Conservation (phyloP, 2,113 vertebrate genomes). For the Cricetomys ansorgei region DNA sequence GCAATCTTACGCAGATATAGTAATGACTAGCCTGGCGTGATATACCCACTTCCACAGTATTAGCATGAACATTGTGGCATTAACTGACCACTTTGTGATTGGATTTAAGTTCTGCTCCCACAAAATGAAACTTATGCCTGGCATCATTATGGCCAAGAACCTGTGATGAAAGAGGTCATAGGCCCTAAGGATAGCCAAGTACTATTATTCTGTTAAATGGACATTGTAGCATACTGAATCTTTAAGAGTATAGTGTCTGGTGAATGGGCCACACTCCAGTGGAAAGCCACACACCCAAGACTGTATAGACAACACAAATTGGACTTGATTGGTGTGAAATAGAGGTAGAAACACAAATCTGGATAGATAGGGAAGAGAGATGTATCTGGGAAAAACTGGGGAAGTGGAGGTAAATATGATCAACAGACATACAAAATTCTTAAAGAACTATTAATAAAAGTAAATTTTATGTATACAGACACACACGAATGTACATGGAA, state of each 20-base stretch:
- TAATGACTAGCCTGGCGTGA: no score
- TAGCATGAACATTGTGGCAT: background rate
- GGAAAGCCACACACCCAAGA: background rate
- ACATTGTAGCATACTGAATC: background rate
- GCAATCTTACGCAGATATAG: no score
- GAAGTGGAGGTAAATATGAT: background rate
- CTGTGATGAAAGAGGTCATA: background rate
- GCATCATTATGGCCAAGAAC: background rate
- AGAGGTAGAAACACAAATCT: background rate
- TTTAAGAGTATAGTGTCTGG: background rate
- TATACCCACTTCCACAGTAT: no score
- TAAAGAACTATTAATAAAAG: background rate
- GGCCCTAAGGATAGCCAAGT: background rate
- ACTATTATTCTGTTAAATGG: background rate
- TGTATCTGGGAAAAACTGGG: background rate
- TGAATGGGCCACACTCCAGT: background rate
- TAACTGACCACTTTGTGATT: background rate
- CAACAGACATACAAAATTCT: background rate
- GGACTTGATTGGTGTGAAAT: background rate
- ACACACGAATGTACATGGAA: background rate
- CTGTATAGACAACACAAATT: background rate
- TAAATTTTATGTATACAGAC: background rate
- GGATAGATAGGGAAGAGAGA: background rate
- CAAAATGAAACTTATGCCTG: background rate
- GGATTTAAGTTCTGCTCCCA: background rate